phyloP scores from a whole-genome alignment of 2,113 vertebrate genomes.

The Holacanthus passer region DNA sequence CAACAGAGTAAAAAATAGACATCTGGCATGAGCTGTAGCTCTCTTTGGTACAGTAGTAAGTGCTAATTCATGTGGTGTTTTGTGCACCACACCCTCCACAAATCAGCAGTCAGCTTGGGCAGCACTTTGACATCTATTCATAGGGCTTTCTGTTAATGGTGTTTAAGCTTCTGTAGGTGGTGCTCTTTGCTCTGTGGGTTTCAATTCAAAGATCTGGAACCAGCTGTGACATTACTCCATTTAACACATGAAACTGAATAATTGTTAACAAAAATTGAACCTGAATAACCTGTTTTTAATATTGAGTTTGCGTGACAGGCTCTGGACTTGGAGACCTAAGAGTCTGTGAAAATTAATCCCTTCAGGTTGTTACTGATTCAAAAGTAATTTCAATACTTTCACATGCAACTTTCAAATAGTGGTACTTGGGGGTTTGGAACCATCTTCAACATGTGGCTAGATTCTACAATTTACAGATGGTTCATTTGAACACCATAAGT shows the following conservation, averaged over 20 bases:
- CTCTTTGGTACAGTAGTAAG: background rate
- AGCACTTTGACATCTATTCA: background rate
- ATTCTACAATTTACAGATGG: conserved; percentile 1
- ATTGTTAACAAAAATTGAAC: background rate
- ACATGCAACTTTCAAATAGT: background rate
- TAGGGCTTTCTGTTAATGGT: background rate
- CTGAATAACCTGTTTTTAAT: background rate
- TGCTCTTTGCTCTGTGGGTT: background rate
- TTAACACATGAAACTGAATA: background rate
- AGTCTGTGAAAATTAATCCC: background rate
- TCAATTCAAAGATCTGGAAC: background rate
- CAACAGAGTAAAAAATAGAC: background rate
- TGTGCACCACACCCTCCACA: background rate
- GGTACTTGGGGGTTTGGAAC: background rate
- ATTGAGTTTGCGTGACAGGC: background rate
- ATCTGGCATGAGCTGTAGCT: background rate
- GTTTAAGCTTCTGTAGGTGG: background rate
- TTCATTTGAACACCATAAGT: background rate
- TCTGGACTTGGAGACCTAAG: background rate
- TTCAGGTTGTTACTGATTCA: background rate
- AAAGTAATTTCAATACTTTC: background rate
- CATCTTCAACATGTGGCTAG: background rate
- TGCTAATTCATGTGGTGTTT: background rate
- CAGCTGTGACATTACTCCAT: background rate
- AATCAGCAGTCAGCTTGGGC: background rate